Evolutionary conservation across 2,797 vertebrate species (phyloP), one percentile per base, ranked within the genome.

Genomic region (Esox masquinongy): DNA sequence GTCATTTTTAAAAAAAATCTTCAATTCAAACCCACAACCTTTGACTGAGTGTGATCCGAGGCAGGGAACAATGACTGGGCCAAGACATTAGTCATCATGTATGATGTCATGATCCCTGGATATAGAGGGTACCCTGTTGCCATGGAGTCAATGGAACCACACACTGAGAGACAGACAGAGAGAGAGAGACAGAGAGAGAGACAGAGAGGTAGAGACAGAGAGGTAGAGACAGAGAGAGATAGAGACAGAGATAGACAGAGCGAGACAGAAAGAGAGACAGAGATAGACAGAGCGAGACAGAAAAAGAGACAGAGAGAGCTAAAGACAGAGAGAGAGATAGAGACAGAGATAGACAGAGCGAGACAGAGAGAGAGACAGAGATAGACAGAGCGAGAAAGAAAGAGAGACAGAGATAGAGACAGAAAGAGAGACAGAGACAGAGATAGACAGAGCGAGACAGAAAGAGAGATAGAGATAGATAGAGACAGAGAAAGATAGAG

Each of bases 91-190:
- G 29, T 76, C 75, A 56, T 63, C n/a, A 22, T 79, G 72, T 77
- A 75, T 39, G 67, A 61, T 29, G 29, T 59, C 69, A 64, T 34
- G 26, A 31, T 5, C 6, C 79, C 76, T 31, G 63, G 61, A 68
- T 73, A 29, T 75, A 74, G 70, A 75, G 72, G 70, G 68, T 69
- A 73, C 74, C 66, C 72, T 68, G 82, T 84, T 84, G 77, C 83
- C 76, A 83, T 83, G 80, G 86, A 80, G 78, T 75, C 82, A 76
- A 83, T 82, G 81, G 85, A 80, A 79, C 82, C 78, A 69, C 73
- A 74, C 53, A 74, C 72, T 73, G 76, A 70, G n/a, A 69, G 50
- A 78, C 14, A 19, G 75, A 8, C 17, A 19, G 51, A n/a, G 17
- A 53, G 16, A 1, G 5, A n/a, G 50, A 51, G 50, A 51, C 9